Conservation (phyloP, 2,888 invertebrate species). For the Argyresthia goedartella region DNA sequence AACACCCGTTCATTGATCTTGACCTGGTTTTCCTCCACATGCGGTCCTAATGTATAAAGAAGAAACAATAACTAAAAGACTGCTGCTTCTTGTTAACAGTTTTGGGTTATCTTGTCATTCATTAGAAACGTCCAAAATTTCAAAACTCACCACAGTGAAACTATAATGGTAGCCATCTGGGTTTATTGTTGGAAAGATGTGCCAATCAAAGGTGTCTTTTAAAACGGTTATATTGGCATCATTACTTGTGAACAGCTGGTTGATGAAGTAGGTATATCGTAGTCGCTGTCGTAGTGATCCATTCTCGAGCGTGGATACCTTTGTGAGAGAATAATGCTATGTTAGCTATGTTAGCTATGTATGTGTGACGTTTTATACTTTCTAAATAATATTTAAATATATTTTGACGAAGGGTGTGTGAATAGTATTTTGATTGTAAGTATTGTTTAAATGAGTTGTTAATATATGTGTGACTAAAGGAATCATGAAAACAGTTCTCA, state of each 20-base stretch:
- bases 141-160: conserved; percentile 45
- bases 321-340: background rate
- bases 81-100: background rate
- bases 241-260: conserved; percentile 71
- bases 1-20: conserved; percentile 58
- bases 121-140: background rate
- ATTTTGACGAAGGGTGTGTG: too few relatives aligned
- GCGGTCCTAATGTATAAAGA: conserved; percentile 60
- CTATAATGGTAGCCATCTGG: conserved; percentile 85
- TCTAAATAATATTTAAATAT: too few relatives aligned
- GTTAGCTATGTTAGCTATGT: too few relatives aligned
- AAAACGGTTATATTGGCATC: conserved; percentile 51
- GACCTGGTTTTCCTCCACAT: conserved; percentile 81
- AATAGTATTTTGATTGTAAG: too few relatives aligned
- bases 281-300: conserved; percentile 78
- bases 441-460: too few relatives aligned
- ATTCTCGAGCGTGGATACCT: conserved; percentile 84
- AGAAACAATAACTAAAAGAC: background rate
- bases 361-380: too few relatives aligned
- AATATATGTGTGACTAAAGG: too few relatives aligned
- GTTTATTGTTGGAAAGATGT: conserved; percentile 80
- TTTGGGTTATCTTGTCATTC: background rate
- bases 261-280: conserved; percentile 74
- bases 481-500: too few relatives aligned
- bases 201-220: conserved; percentile 76